Base-by-base conservation (phyloP, 2,888 invertebrate species). In the Spisula subtruncata region DNA sequence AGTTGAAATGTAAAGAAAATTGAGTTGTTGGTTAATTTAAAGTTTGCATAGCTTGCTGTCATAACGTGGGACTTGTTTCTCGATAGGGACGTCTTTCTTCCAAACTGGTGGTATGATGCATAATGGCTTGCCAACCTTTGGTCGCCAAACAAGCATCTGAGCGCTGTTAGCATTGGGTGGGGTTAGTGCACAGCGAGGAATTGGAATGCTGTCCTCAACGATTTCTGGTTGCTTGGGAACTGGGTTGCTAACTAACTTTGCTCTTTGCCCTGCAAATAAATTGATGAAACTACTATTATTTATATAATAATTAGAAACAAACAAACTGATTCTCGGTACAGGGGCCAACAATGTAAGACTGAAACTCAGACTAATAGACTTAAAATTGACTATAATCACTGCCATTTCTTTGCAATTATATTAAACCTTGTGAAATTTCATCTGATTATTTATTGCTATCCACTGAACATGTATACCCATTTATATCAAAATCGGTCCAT, bases 131-230 rank as follows among this genome's bases (percentile, higher is more conserved):
- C 96, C 96, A 1, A 89, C 48, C 14, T 83, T 88, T 8, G 96
- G 96, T 46, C 96, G 91, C 97, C 97, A 97, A 8, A 97, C 95
- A 25, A 97, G 93, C 93, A 96, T 95, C 93, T 96, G 96, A 51
- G 96, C 96, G 85, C 95, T 95, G 94, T 96, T 96, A 82, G 96
- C 96, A 88, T 96, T 96, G 12, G 96, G 96, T 48, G 96, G 96
- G 85, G 95, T 95, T 12, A 96, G 93, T 6, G 96, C 96, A 91
- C 96, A 96, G 20, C 94, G 92, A 10, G 96, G 96, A 46, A 96
- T 96, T 8, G 95, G 94, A 18, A 96, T 93, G 81, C 94, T 95
- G 75, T 95, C 93, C 60, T 95, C 95, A 29, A 96, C 91, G 14
- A 96, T 90, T 51, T 90, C 84, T 0, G 96, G 96, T 89, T 96